Evolutionary conservation across 2,113 vertebrate species (phyloP).

Genomic region (Microcebus lehilahytsara): DNA sequence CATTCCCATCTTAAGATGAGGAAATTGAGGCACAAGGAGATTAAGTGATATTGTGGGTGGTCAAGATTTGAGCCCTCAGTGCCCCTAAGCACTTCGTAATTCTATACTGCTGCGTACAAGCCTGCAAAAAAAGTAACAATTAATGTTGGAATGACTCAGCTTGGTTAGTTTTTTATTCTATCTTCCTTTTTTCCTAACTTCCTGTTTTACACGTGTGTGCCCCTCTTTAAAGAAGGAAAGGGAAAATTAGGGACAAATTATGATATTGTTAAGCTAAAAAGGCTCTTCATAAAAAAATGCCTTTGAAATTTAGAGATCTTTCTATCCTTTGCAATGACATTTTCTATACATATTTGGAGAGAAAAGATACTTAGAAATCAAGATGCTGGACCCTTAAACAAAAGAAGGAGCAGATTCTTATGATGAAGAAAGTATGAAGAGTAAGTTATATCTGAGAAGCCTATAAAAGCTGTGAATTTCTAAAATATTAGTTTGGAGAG

Average conservation of each 20-base stretch:
- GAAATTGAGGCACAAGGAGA: neutral
- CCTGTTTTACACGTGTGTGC: neutral
- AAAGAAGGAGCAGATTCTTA: neutral
- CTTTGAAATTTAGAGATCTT: neutral
- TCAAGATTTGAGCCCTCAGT: neutral
- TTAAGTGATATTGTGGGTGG: neutral
- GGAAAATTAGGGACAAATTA: neutral
- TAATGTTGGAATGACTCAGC: neutral
- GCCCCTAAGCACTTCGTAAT: fast-evolving
- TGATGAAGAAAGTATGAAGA: neutral
- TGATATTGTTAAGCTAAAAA: neutral
- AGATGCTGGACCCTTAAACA: neutral
- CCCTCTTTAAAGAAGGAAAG: neutral
- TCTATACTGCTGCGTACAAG: fast-evolving
- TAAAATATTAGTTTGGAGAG: neutral
- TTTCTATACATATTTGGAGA: neutral
- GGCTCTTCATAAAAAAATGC: neutral
- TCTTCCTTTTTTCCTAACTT: neutral
- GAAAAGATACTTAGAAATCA: neutral
- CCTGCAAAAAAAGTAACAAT: neutral
- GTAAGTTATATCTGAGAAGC: neutral
- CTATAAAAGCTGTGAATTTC: neutral
- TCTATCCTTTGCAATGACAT: neutral
- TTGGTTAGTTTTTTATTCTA: neutral
- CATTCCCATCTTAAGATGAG: neutral